Evolutionary conservation across 2,113 vertebrate genomes (phyloP), one percentile per base, ranked within the genome.

Genomic region (Clarias magur): DNA sequence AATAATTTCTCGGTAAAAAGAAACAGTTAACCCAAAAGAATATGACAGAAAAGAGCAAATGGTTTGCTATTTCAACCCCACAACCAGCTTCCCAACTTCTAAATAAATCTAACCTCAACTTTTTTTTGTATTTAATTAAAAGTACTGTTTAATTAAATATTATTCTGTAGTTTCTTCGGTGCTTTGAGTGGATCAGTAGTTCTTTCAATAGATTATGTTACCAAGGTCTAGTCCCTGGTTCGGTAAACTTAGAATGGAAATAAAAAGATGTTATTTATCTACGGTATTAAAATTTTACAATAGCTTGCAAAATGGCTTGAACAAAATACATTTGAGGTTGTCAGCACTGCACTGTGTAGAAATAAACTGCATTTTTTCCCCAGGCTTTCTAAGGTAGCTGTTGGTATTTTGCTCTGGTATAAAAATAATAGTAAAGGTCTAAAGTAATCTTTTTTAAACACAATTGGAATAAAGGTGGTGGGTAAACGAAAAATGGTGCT

Each of bases 381-480:
- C 38, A 48, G 34, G 76, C 57, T 68, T 72, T 84, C 68, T 68
- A 73, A 59, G 34, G 62, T 82, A 59, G 59, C 72, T 56, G 56
- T 84, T 83, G 87, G 42, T 75, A 79, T 27, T 83, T 84, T 81
- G 70, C 70, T 84, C 56, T 21, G n/a, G 67, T 82, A 72, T 88
- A 48, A 6, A 79, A 91, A 88, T 86, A 72, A 30, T 80, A 73
- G 48, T 34, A 30, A 54, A 82, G 80, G 72, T 67, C 73, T 59
- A 10, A 59, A 89, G 84, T 80, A 59, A 80, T 84, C 88, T 85
- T 82, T 92, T 78, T 54, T 59, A 75, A 89, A 85, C 48, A 75
- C 79, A 87, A 90, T 87, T 86, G 85, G 85, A 87, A 88, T 90
- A 90, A 91, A 90, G 87, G 89, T 38, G 68, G 80, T 65, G 68